Conservation (phyloP, 2,888 invertebrate genomes). For the Lycia hirtaria region DNA sequence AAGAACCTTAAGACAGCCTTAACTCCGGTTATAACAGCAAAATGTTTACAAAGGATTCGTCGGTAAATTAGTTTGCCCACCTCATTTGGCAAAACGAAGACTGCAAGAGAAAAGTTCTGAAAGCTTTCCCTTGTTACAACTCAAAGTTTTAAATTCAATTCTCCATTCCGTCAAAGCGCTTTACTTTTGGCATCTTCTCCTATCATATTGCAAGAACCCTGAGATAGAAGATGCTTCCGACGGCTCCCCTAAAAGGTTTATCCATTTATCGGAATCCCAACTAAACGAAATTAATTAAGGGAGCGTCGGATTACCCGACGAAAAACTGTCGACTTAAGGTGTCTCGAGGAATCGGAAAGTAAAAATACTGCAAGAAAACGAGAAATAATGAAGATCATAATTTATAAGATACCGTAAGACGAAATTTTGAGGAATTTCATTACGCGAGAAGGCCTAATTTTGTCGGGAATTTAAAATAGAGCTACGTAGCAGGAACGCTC, state of each 20-base stretch:
- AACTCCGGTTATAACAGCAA: constrained; percentile 24
- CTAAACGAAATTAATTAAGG: constrained; percentile 25
- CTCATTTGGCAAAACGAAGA: constrained; percentile 53
- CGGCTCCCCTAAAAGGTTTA: constrained; percentile 19
- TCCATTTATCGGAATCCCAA: constrained; percentile 24
- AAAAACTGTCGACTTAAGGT: constrained; percentile 25
- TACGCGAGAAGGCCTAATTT: constrained; percentile 23
- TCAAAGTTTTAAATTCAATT: constrained; percentile 36
- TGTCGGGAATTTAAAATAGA: constrained; percentile 18
- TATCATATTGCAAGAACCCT: constrained; percentile 6
- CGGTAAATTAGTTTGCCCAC: constrained; percentile 48
- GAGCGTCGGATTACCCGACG: constrained; percentile 22
- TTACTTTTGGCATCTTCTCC: constrained; percentile 27
- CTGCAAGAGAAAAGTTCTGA: constrained; percentile 57
- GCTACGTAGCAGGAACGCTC: constrained; percentile 7
- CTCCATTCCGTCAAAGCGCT: constrained; percentile 27
- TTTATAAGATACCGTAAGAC: constrained; percentile 21
- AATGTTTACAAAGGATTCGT: constrained; percentile 42
- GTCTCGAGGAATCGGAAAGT: constrained; percentile 8
- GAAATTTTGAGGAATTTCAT: constrained; percentile 35
- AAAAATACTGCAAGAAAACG: constrained; percentile 26
- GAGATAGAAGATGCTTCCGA: constrained; percentile 3
- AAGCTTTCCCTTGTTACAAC: constrained; percentile 57
- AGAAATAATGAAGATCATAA: constrained; percentile 34
- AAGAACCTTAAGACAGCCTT: constrained; percentile 21